phyloP scores from a whole-genome alignment of 2,888 invertebrate species.

The Neoaliturus tenellus region DNA sequence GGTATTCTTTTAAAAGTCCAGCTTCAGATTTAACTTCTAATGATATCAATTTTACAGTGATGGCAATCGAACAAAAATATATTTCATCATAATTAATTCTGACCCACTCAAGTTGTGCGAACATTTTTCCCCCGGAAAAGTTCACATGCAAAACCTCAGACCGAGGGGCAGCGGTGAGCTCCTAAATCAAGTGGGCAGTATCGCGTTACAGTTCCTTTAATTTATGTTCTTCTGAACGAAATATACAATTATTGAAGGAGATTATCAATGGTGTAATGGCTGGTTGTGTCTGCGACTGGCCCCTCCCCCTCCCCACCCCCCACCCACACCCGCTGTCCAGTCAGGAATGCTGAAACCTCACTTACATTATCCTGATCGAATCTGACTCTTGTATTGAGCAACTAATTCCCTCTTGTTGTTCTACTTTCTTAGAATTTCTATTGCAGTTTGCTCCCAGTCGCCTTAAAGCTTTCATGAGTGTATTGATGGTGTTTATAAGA shows the following conservation, averaged over 20 bases:
- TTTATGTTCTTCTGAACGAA: constrained; percentile 23
- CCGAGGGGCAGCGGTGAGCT: neutral
- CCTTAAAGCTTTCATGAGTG: too few species aligned
- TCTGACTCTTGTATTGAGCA: neutral
- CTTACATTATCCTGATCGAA: neutral
- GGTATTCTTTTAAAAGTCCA: too few species aligned
- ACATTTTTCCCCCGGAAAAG: too few species aligned
- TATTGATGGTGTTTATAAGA: too few species aligned
- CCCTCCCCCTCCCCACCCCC: neutral
- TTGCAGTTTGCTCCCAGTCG: too few species aligned
- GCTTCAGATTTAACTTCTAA: too few species aligned
- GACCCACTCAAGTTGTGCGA: too few species aligned
- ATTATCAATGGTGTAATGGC: constrained; percentile 16
- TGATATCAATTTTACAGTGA: too few species aligned
- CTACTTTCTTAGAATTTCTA: too few species aligned
- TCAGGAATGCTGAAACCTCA: neutral
- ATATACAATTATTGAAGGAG: constrained; percentile 21
- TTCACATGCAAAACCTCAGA: neutral
- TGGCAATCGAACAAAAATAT: too few species aligned
- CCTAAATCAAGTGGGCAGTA: constrained; percentile 22
- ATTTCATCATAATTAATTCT: too few species aligned
- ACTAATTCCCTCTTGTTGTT: neutral
- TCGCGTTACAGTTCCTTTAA: constrained; percentile 33
- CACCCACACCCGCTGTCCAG: neutral
- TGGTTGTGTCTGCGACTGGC: neutral